Evolutionary conservation across 30 jellyfish, hydroid and myxozoan species (phyloP).

Genomic region (Turritopsis dohrnii): DNA sequence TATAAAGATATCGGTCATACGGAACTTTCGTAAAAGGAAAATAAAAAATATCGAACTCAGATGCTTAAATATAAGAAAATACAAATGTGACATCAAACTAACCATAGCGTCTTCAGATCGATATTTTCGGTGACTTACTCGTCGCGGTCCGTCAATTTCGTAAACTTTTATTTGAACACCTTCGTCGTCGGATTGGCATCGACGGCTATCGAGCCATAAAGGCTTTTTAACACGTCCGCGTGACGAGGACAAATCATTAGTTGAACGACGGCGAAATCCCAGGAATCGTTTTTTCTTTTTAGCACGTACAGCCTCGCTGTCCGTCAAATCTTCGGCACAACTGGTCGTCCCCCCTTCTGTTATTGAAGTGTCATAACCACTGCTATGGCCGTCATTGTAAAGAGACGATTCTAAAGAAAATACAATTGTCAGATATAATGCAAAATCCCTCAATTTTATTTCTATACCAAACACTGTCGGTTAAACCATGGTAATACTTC

Average conservation of each 20-base stretch:
- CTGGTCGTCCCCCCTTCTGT: conserved; percentile 90
- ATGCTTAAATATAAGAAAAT: no score
- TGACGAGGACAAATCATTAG: conserved; percentile 62
- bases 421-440: not conserved
- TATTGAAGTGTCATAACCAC: conserved; percentile 94
- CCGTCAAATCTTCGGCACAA: conserved; percentile 38
- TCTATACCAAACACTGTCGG: not conserved
- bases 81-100: not conserved
- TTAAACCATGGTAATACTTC: not conserved
- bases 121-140: conserved; percentile 10
- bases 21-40: no score
- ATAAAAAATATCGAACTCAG: no score
- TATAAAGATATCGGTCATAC: no score
- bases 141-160: conserved; percentile 69
- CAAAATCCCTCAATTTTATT: not conserved
- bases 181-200: conserved; percentile 63
- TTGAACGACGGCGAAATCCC: conserved; percentile 92
- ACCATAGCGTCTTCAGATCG: conserved; percentile 28
- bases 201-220: conserved; percentile 77
- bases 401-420: not conserved
- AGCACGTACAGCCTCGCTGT: conserved; percentile 19
- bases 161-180: conserved; percentile 75
- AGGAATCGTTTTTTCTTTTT: conserved; percentile 22
- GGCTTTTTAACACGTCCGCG: conserved; percentile 84
- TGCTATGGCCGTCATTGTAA: conserved; percentile 64